A percentile compares a stretch with the other conserved stretches of the same genome.
phyloP scores from a whole-genome alignment of 1,140 invertebrate species.

The Diachasma alloeum region DNA sequence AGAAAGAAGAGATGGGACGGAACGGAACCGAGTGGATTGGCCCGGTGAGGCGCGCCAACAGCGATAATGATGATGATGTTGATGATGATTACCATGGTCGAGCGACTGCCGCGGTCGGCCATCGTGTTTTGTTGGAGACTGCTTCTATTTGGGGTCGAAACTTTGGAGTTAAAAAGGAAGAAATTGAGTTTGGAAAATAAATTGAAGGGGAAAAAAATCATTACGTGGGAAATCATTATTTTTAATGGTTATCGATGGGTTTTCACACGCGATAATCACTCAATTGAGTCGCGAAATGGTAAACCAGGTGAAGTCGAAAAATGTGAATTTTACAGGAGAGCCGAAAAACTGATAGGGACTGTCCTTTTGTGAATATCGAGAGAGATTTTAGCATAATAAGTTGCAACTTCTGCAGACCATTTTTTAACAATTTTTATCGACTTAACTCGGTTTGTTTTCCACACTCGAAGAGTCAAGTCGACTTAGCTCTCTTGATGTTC shows the following conservation, averaged over 20 bases:
- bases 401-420: too few relatives aligned
- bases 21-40: background rate
- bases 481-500: too few relatives aligned
- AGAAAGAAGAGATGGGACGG: constrained; percentile 10
- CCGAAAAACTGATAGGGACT: too few relatives aligned
- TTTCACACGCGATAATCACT: background rate
- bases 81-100: constrained; percentile 20
- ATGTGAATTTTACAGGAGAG: too few relatives aligned
- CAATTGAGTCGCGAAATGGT: background rate
- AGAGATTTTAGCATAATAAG: too few relatives aligned
- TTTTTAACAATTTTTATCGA: too few relatives aligned
- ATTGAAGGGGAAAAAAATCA: background rate
- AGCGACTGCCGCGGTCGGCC: background rate
- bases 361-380: too few relatives aligned
- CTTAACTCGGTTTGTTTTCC: too few relatives aligned
- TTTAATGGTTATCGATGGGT: background rate
- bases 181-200: background rate
- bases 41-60: background rate
- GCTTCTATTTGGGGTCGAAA: background rate
- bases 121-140: background rate
- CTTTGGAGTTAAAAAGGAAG: background rate
- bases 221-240: background rate
- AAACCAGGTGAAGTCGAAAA: background rate
- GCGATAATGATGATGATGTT: constrained; percentile 24
- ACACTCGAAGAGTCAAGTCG: too few relatives aligned